phyloP scores from a whole-genome alignment of 2,888 invertebrate species.

The Tethea ocularis region DNA sequence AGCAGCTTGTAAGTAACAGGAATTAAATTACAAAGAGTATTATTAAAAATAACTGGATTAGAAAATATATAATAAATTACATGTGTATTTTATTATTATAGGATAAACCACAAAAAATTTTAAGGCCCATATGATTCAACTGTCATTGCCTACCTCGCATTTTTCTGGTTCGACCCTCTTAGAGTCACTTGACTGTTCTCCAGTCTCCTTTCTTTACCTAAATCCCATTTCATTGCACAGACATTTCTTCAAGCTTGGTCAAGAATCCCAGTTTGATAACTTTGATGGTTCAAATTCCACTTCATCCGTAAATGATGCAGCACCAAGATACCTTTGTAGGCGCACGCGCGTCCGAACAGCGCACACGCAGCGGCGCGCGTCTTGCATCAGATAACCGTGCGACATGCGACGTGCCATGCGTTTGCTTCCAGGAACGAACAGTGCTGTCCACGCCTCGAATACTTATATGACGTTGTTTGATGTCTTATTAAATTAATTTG shows the following conservation, averaged over 20 bases:
- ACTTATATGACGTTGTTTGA: constrained; percentile 39
- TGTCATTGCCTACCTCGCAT: too few species aligned
- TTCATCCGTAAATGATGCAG: constrained; percentile 1
- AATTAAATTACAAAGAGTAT: background rate
- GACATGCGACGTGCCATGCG: constrained; percentile 38
- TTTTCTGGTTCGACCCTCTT: too few species aligned
- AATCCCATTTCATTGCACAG: too few species aligned
- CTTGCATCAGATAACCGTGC: constrained; percentile 60
- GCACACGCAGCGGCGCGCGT: constrained; percentile 57
- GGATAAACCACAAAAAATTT: too few species aligned
- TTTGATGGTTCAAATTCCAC: background rate
- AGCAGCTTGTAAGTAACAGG: background rate
- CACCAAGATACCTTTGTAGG: constrained; percentile 22
- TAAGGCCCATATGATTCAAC: too few species aligned
- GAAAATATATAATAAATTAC: too few species aligned
- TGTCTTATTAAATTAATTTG: constrained; percentile 33
- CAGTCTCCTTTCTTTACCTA: too few species aligned
- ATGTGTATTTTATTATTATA: too few species aligned
- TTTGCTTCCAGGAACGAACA: constrained; percentile 40
- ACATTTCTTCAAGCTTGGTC: background rate
- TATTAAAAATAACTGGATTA: background rate
- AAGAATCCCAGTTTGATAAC: background rate
- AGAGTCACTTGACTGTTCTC: too few species aligned
- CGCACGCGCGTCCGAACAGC: constrained; percentile 42
- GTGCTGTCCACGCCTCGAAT: constrained; percentile 33